Percentiles rank a stretch among this genome's conserved stretches.
phyloP scores from a whole-genome alignment of 2,797 vertebrate genomes.

The Semotilus atromaculatus region DNA sequence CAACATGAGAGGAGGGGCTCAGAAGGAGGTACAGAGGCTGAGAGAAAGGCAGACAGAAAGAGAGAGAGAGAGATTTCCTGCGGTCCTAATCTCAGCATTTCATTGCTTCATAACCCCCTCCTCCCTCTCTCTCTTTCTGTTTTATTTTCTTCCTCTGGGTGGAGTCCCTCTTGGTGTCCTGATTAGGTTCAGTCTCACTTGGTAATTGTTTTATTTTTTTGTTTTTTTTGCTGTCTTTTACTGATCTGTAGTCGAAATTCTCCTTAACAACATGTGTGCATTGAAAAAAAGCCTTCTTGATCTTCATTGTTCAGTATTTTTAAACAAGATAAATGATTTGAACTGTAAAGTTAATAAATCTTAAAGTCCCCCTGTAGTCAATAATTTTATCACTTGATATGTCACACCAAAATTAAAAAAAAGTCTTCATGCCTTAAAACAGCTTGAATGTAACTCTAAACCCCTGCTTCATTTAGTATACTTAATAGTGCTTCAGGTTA shows the following conservation, averaged over 20 bases:
- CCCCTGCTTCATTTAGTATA: too few relatives aligned
- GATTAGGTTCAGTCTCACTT: constrained; percentile 4
- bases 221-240: constrained; percentile 26
- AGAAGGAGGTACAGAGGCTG: constrained; percentile 24
- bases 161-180: constrained; percentile 17
- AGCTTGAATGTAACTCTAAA: too few relatives aligned
- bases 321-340: not conserved
- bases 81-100: constrained; percentile 36
- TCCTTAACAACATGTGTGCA: not conserved
- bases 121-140: constrained; percentile 1
- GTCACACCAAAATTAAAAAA: too few relatives aligned
- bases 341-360: not conserved
- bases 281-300: not conserved
- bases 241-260: not conserved
- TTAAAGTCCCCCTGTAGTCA: not conserved
- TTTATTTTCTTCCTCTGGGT: constrained; percentile 35
- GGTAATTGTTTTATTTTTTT: not conserved
- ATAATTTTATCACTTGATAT: too few relatives aligned
- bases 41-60: constrained; percentile 33
- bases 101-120: constrained; percentile 28
- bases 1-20: constrained; percentile 40
- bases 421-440: too few relatives aligned
- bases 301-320: not conserved
- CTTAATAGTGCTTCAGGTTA: too few relatives aligned
- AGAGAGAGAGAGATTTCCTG: constrained; percentile 43